phyloP scores from a whole-genome alignment of 2,797 vertebrate genomes.

The Acanthurus lineatus region DNA sequence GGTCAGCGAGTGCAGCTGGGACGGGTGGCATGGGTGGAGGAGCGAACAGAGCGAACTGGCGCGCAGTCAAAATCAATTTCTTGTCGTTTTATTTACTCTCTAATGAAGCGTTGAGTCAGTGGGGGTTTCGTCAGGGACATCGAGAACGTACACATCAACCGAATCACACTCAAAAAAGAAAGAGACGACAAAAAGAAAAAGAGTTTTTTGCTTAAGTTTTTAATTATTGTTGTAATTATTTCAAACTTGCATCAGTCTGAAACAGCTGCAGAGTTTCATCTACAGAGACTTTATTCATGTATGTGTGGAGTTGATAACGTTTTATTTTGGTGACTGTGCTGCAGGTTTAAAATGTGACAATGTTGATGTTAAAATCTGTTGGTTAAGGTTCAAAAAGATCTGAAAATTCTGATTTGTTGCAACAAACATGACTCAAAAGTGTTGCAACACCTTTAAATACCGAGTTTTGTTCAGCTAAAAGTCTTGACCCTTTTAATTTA shows the following conservation, averaged over 20 bases:
- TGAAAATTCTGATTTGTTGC: no score
- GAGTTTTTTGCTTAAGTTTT: neutral
- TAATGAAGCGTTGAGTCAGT: neutral
- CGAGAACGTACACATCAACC: neutral
- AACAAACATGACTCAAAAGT: no score
- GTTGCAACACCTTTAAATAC: no score
- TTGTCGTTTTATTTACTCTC: slow-evolving; percentile 9
- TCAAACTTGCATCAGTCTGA: neutral
- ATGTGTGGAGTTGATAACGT: neutral
- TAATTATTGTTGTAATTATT: neutral
- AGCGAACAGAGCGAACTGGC: slow-evolving; percentile 51
- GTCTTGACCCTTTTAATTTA: no score
- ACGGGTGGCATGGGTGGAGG: slow-evolving; percentile 36
- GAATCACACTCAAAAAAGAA: neutral
- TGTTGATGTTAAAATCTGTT: no score
- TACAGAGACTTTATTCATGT: neutral
- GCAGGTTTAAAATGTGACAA: no score
- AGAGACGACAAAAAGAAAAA: neutral
- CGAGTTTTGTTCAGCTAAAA: no score
- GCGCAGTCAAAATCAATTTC: slow-evolving; percentile 59
- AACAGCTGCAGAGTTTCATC: neutral
- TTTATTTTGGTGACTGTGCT: no score
- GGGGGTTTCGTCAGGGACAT: neutral
- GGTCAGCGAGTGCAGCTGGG: slow-evolving; percentile 64
- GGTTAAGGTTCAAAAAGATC: no score